Base-by-base conservation (phyloP, 2,113 vertebrate species). In the Formicarius rufipectus region DNA sequence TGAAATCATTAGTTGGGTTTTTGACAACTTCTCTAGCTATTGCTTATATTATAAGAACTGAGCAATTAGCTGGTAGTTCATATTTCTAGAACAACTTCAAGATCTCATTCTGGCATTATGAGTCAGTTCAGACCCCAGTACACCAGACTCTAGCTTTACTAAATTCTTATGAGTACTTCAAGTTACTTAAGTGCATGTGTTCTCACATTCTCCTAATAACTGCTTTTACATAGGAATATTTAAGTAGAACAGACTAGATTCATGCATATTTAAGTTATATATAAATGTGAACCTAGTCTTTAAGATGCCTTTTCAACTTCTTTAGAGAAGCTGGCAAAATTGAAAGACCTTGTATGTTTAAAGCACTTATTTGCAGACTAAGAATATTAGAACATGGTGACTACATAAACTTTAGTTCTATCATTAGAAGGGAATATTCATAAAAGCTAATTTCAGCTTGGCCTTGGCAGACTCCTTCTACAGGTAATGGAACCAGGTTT, bases 361-460 rank as follows among this genome's bases (percentile, higher is more conserved):
- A 82, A 67, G 71, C 28, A 71, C 2, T 13, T 55, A 31, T 5
- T 14, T 59, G 13, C 44, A 89, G 53, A 25, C 21, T 1, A 56
- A 49, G 39, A 89, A 47, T 60, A 94, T 40, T 31, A 35, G 21
- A 89, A 87, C 12, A 23, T 12, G 4, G 25, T 66, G 47, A 77
- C 23, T 37, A 53, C 0, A 0, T 3, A 52, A 44, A 76, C 45
- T 67, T 44, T 3, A 83, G 16, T n/a, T 73, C 37, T 56, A 27
- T 44, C 50, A 47, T 27, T 59, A 20, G 56, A 76, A 59, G 9
- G 8, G 15, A 37, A 56, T 19, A 75, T n/a, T 79, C 19, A 67
- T 40, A 73, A 64, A 84, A 76, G 22, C 17, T 58, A 59, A 72
- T 4, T 47, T 39, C 75, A 59, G 21, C 7, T 47, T 39, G 50